Conservation (phyloP, 1,140 invertebrate genomes). For the Oscheius sp. region DNA sequence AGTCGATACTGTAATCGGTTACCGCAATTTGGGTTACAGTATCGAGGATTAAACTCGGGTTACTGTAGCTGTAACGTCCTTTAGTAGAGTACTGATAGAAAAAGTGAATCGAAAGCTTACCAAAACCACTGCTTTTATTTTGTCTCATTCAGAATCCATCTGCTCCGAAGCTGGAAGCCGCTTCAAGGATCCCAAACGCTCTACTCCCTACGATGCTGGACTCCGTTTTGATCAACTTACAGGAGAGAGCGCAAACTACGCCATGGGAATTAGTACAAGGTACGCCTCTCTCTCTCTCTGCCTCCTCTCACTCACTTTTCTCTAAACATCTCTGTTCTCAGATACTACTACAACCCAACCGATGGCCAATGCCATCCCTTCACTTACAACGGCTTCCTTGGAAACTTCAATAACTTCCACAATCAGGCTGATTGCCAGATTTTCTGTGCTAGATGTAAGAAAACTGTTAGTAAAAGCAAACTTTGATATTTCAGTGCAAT, state of each 20-base stretch:
- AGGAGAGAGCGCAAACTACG: slow-evolving; percentile 26
- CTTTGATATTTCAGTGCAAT: slow-evolving; percentile 51
- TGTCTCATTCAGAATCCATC: slow-evolving; percentile 29
- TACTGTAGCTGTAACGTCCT: neutral
- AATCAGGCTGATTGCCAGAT: slow-evolving; percentile 58
- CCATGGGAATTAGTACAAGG: slow-evolving; percentile 25
- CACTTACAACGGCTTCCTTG: slow-evolving; percentile 50
- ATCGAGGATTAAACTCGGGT: neutral
- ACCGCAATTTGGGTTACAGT: too few relatives aligned
- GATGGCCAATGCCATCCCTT: slow-evolving; percentile 54
- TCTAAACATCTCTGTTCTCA: neutral
- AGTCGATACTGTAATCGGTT: too few relatives aligned
- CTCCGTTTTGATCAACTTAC: slow-evolving; percentile 29
- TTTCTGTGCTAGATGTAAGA: slow-evolving; percentile 57
- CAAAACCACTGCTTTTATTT: neutral
- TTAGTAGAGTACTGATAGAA: neutral
- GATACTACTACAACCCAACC: slow-evolving; percentile 58
- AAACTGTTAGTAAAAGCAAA: neutral
- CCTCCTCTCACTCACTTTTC: neutral
- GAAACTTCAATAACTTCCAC: slow-evolving; percentile 60
- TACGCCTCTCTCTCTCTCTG: too few relatives aligned
- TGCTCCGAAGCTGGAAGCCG: slow-evolving; percentile 25
- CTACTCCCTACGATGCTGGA: slow-evolving; percentile 29
- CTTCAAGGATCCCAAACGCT: neutral
- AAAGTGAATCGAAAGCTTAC: neutral